Evolutionary conservation across 2,797 vertebrate species (phyloP).

Genomic region (Dendrocincla tyrannina): DNA sequence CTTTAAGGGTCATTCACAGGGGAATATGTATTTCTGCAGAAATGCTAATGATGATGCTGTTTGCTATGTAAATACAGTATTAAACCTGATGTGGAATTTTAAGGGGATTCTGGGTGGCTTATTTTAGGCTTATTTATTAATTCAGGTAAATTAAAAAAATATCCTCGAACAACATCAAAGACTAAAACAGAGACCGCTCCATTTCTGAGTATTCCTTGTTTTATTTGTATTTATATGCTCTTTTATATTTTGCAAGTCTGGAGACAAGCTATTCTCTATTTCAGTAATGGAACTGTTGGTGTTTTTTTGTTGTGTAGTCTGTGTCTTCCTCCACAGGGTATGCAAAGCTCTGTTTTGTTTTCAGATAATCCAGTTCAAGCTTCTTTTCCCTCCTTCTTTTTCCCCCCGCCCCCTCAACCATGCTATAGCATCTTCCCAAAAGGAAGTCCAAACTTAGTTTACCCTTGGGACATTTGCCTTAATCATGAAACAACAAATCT

Average conservation of each 20-base stretch:
- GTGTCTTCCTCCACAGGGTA: not conserved
- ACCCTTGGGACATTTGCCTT: not conserved
- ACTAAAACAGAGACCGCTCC: not conserved
- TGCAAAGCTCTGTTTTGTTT: not conserved
- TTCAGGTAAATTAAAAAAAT: not conserved
- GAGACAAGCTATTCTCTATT: not conserved
- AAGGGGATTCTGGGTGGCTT: not conserved
- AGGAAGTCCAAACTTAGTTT: not conserved
- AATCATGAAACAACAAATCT: not conserved
- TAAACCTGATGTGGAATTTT: not conserved
- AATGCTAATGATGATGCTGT: not conserved
- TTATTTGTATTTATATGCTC: not conserved
- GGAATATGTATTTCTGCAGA: not conserved
- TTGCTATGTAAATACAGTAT: not conserved
- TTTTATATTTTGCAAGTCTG: not conserved
- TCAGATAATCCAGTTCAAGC: not conserved
- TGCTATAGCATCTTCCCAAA: not conserved
- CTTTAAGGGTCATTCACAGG: not conserved
- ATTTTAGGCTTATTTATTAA: not conserved
- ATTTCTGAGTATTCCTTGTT: not conserved
- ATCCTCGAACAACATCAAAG: not conserved
- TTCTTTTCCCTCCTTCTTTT: not conserved
- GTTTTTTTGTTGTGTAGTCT: not conserved
- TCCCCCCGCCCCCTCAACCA: too few relatives aligned
- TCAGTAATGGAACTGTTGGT: not conserved